phyloP scores from a whole-genome alignment of 1,140 invertebrate species.

The Drosophila saltans region DNA sequence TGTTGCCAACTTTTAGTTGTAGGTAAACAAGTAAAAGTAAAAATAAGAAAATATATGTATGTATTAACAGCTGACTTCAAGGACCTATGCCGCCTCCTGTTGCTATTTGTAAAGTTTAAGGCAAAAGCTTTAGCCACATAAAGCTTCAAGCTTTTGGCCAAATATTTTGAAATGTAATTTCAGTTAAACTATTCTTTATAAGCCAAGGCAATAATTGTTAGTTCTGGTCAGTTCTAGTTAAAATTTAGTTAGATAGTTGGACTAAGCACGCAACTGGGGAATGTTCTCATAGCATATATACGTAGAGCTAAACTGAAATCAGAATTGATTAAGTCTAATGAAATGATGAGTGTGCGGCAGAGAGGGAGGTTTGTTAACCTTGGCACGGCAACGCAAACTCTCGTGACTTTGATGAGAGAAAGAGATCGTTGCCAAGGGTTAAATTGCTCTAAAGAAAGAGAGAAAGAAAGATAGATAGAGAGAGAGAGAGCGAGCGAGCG shows the following conservation, averaged over 20 bases:
- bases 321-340: slow-evolving; percentile 60
- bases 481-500: too few species aligned
- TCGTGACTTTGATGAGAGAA: slow-evolving; percentile 49
- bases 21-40: slow-evolving; percentile 7
- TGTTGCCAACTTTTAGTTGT: slow-evolving; percentile 4
- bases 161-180: neutral
- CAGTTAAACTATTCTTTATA: slow-evolving; percentile 30
- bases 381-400: slow-evolving; percentile 47
- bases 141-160: slow-evolving; percentile 25
- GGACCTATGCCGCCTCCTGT: slow-evolving; percentile 42
- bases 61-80: slow-evolving; percentile 50
- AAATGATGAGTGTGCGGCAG: slow-evolving; percentile 37
- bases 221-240: slow-evolving; percentile 60
- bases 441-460: neutral
- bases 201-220: slow-evolving; percentile 55
- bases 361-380: slow-evolving; percentile 60
- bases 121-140: neutral
- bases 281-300: slow-evolving; percentile 32
- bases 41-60: neutral
- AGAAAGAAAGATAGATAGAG: neutral
- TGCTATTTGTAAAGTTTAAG: slow-evolving; percentile 34
- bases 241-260: slow-evolving; percentile 24
- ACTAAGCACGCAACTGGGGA: slow-evolving; percentile 32
- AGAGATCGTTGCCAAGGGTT: slow-evolving; percentile 1
- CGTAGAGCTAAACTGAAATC: slow-evolving; percentile 32